Evolutionary conservation across 2,888 invertebrate species (phyloP), one percentile per base, ranked within the genome.

Genomic region (Diaphora mendica): DNA sequence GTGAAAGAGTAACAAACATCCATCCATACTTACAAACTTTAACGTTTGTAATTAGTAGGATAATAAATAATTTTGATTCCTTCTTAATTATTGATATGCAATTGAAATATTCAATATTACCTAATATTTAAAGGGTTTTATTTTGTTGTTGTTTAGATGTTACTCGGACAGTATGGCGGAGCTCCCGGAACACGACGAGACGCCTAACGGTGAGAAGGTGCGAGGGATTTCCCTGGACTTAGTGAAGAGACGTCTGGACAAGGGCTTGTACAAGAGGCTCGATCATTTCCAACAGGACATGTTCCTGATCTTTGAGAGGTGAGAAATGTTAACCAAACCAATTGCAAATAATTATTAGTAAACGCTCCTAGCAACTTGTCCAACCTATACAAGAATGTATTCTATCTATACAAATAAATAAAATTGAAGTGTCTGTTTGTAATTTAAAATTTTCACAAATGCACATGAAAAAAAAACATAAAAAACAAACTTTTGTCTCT

Each of bases 251-350:
- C 97, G 99, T 35, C 95, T 99, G 65, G 99, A 99, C 89, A 97
- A 98, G 90, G 98, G 99, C 0, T 96, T 98, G 7, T 99, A 99
- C 92, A 98, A 98, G 85, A 96, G 99, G 11, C 95, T 99, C 78
- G 99, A 99, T 91, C 96, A 97, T 73, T 99, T 99, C 94, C 99
- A 99, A 95, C 99, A 99, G 86, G 99, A 99, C 89, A 97, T 99
- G 89, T 99, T 99, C 90, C 97, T 98, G 55, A 98, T 99, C 79
- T 97, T 99, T 89, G 99, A 99, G 86, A 91, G 96, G 96, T 96
- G 74, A 78, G 33, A 3, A 13, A 35, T 33, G 5, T 67, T 15
- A 4, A 44, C 39, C 2, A 35, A 35, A 35, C 7, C 4, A 3
- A 35, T 35, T 35, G 35, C 2, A 35, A 35, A 35, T 35, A 35